Conservation (phyloP, 2,113 vertebrate species). For the Excalfactoria chinensis region DNA sequence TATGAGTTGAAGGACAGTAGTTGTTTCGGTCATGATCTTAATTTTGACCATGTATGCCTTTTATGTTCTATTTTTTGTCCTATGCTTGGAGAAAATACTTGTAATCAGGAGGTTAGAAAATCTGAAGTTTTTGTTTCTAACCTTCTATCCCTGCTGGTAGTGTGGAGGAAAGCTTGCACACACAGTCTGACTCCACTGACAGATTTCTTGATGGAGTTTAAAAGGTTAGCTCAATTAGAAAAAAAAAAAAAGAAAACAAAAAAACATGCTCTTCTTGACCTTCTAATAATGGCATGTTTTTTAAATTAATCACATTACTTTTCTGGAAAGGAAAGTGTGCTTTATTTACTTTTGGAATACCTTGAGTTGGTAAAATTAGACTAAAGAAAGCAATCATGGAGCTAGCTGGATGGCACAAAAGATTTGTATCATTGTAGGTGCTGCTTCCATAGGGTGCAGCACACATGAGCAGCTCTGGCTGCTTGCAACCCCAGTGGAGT, state of each 20-base stretch:
- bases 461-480: neutral
- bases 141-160: neutral
- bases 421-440: neutral
- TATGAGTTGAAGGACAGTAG: neutral
- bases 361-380: neutral
- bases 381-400: neutral
- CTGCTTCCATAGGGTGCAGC: neutral
- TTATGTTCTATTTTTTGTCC: neutral
- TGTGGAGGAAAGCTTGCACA: neutral
- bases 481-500: neutral
- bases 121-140: neutral
- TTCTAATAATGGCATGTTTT: neutral
- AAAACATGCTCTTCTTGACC: neutral
- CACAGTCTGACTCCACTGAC: neutral
- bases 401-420: neutral
- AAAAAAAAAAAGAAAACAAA: neutral
- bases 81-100: neutral
- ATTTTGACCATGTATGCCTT: neutral
- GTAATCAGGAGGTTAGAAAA: neutral
- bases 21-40: neutral
- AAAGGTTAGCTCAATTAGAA: neutral
- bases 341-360: neutral
- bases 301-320: neutral
- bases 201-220: neutral
- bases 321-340: neutral